Evolutionary conservation across 2,113 vertebrate species (phyloP), one percentile per base, ranked within the genome.

Genomic region (Tiliqua scincoides): DNA sequence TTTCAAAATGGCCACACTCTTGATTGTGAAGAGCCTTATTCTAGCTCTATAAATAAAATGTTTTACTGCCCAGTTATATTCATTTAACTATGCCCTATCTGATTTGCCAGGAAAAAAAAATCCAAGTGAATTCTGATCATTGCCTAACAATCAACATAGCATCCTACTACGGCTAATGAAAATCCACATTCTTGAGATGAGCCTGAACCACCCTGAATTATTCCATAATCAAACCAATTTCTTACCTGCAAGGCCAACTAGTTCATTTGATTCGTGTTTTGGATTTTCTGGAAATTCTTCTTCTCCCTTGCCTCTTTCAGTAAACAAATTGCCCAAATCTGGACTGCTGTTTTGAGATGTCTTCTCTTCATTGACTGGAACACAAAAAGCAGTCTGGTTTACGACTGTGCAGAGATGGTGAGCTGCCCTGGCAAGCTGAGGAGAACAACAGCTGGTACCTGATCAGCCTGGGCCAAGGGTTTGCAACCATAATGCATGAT

Each of bases 321-420:
- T 95, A 73, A 96, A 90, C 52, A 96, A 93, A 84, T 95, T 96
- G 90, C 95, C 95, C 71, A 95, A 95, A 63, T 94, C 95, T 89
- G 93, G 92, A 73, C 79, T 61, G 4, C 72, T 78, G 48, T 88
- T 72, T 91, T 82, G 93, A 84, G 65, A 79, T 71, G 85, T 79
- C 90, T 93, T 96, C 85, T 97, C 96, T 52, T 93, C 96, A 70
- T 91, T 94, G 89, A 97, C 96, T 97, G 72, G 70, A 95, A 95
- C 3, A 95, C 84, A 96, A 90, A 92, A 94, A 83, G 21, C 65
- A 82, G 67, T 70, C 1, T 79, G 52, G 79, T 89, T 94, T 90
- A 94, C 72, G 63, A 73, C 25, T 17, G 54, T 78, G 74, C 68
- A 78, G 82, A 83, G 52, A 78, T 89, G 89, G 52, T 71, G 40